These are phyloP conservation scores for Shargacucullia verbasci DNA, from an alignment of 2,888 invertebrate species.

Conservation along the genomic window DNA sequence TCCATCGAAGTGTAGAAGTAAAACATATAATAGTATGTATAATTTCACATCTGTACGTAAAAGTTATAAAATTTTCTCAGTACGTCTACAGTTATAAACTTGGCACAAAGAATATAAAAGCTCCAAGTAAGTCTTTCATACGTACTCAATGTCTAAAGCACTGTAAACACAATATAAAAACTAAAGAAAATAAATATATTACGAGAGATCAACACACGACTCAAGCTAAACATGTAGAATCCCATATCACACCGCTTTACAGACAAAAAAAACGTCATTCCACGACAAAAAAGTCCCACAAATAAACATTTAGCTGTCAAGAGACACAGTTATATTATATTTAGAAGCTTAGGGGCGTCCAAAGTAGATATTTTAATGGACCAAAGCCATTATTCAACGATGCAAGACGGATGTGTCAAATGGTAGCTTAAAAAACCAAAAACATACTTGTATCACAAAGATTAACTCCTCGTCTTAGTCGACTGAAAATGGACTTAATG, in stretches of 20 bases:
- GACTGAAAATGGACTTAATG: slow-evolving; percentile 67
- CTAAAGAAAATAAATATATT: slow-evolving; percentile 46
- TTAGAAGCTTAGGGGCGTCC: slow-evolving; percentile 76
- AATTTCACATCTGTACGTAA: too few relatives aligned
- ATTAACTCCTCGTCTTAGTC: slow-evolving; percentile 66
- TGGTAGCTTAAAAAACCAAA: slow-evolving; percentile 63
- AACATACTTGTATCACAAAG: slow-evolving; percentile 65
- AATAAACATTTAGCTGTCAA: slow-evolving; percentile 80
- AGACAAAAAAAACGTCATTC: slow-evolving; percentile 63
- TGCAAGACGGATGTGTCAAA: slow-evolving; percentile 80
- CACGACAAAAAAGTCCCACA: slow-evolving; percentile 72
- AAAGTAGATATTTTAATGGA: slow-evolving; percentile 79
- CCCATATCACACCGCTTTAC: slow-evolving; percentile 52
- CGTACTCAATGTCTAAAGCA: slow-evolving; percentile 42
- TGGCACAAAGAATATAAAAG: slow-evolving; percentile 19
- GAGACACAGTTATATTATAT: slow-evolving; percentile 71
- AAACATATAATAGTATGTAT: too few relatives aligned
- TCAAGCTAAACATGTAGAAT: slow-evolving; percentile 51
- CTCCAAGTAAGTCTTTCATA: slow-evolving; percentile 39
- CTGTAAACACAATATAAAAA: slow-evolving; percentile 46
- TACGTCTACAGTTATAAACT: slow-evolving; percentile 20
- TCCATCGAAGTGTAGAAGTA: too few relatives aligned
- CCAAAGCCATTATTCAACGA: slow-evolving; percentile 78
- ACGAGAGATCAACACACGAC: slow-evolving; percentile 43
- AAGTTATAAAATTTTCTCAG: slow-evolving; percentile 9